Evolutionary conservation across 2,888 invertebrate genomes (phyloP).

Genomic region (Coleophora deauratella): DNA sequence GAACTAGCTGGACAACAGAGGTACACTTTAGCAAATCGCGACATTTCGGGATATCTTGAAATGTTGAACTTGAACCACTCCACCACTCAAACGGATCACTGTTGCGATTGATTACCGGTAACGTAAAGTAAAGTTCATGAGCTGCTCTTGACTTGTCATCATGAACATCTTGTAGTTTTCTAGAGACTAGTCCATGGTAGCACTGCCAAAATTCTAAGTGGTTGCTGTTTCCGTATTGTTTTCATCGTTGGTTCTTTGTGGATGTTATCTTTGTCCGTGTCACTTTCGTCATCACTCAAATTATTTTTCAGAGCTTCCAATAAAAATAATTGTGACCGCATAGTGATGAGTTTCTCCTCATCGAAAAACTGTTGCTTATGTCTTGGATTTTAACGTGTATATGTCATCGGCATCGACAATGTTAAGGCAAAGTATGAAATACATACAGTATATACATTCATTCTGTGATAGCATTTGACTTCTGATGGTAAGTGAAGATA

Average conservation of each 20-base stretch:
- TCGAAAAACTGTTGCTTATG: conserved; percentile 5
- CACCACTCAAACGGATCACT: conserved; percentile 3
- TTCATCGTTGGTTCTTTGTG: neutral
- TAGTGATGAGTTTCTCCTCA: neutral
- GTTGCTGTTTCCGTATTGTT: neutral
- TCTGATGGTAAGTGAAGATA: no score
- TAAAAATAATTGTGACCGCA: neutral
- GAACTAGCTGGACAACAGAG: no score
- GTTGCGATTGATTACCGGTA: conserved; percentile 1
- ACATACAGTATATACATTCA: no score
- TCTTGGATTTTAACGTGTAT: no score
- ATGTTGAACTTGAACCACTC: neutral
- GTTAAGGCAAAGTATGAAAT: no score
- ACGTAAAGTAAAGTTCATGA: conserved; percentile 2
- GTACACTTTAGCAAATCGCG: no score
- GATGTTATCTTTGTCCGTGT: neutral
- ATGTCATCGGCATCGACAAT: no score
- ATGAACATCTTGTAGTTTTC: neutral
- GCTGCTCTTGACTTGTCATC: conserved; percentile 1
- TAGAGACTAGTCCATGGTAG: conserved; percentile 2
- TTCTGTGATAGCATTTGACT: no score
- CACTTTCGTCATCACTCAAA: neutral
- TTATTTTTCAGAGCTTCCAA: neutral
- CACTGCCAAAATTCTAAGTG: neutral
- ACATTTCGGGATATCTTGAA: no score